phyloP scores from a whole-genome alignment of 2,113 vertebrate species.

The Procavia capensis region DNA sequence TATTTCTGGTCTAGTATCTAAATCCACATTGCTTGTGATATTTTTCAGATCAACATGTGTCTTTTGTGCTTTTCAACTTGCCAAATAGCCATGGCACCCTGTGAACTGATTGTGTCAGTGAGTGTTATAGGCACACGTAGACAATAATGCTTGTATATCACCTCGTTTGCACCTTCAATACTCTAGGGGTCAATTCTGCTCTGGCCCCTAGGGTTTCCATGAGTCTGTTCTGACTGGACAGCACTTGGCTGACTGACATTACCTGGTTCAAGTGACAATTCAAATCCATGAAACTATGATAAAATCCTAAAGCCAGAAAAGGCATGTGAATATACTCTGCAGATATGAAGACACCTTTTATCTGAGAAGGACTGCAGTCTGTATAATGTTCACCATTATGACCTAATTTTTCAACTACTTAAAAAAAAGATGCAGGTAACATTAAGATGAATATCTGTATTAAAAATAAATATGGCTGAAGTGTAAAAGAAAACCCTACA shows the following conservation, averaged over 20 bases:
- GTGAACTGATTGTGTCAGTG: neutral
- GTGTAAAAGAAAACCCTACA: neutral
- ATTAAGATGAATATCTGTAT: conserved; percentile 34
- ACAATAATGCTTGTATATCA: neutral
- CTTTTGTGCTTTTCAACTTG: neutral
- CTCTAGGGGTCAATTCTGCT: too few species aligned
- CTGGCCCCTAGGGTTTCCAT: too few species aligned
- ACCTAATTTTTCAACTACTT: conserved; percentile 46
- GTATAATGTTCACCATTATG: conserved; percentile 53
- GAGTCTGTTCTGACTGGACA: too few species aligned
- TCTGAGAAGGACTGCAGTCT: neutral
- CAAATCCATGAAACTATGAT: neutral
- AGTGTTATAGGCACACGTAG: neutral
- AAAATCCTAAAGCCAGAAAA: rapidly evolving
- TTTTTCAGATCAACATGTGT: neutral
- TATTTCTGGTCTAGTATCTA: conserved; percentile 24
- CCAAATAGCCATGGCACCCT: neutral
- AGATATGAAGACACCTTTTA: neutral
- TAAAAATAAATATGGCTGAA: neutral
- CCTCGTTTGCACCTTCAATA: too few species aligned
- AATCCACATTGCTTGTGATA: neutral
- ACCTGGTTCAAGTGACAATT: neutral
- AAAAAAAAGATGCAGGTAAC: neutral
- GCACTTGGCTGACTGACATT: too few species aligned
- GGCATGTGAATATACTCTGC: neutral